These are phyloP conservation scores for Trichonephila clavipes DNA, from an alignment of 1,140 invertebrate genomes.

Conservation along the genomic window DNA sequence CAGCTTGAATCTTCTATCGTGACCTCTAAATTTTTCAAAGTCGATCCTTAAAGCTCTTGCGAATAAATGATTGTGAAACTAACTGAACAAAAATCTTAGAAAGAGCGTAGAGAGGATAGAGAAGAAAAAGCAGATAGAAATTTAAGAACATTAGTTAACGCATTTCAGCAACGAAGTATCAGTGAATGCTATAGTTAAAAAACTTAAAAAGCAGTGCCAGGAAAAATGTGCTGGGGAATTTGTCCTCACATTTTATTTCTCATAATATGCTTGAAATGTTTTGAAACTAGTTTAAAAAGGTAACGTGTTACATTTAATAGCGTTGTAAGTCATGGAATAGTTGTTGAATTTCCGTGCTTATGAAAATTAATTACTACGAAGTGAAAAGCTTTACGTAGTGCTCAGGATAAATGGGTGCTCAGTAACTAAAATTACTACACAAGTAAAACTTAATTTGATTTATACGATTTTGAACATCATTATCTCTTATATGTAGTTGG, in stretches of 20 bases:
- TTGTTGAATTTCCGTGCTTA: not conserved
- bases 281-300: not conserved
- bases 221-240: conserved; percentile 73
- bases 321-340: not conserved
- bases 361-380: not conserved
- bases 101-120: conserved; percentile 73
- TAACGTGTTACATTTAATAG: not conserved
- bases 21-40: conserved; percentile 59
- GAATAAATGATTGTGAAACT: conserved; percentile 61
- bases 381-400: not conserved
- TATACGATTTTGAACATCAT: no score
- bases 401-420: not conserved
- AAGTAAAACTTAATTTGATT: no score
- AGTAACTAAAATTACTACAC: not conserved
- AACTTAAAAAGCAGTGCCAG: conserved; percentile 70
- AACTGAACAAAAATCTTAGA: conserved; percentile 70
- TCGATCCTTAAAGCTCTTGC: conserved; percentile 69
- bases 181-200: conserved; percentile 70
- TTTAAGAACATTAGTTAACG: conserved; percentile 44
- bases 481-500: no score
- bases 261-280: not conserved
- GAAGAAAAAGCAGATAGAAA: conserved; percentile 74
- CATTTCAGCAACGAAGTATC: conserved; percentile 59
- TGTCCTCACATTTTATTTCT: not conserved
- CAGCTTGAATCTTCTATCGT: conserved; percentile 49